These are phyloP conservation scores for Oligia fasciuncula DNA, from an alignment of 2,888 invertebrate species.

Conservation along the genomic window DNA sequence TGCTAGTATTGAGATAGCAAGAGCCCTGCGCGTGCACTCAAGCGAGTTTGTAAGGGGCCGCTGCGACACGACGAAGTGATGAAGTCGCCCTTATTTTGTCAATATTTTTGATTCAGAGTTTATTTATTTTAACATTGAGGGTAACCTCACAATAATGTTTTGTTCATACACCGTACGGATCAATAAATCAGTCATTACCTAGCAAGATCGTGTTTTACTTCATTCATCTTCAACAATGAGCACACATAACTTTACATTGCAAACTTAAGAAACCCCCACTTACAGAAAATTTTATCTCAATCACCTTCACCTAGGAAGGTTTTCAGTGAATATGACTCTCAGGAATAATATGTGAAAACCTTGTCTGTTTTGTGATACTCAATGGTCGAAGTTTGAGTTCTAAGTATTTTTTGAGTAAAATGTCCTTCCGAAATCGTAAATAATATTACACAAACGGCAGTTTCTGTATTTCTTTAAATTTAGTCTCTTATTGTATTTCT, in stretches of 20 bases:
- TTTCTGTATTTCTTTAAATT: background rate
- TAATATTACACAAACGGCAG: background rate
- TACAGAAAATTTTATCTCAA: background rate
- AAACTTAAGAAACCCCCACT: background rate
- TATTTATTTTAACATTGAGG: background rate
- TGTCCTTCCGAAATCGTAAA: background rate
- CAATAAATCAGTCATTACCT: no score
- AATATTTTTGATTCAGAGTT: conserved; percentile 15
- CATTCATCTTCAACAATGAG: background rate
- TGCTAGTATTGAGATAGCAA: conserved; percentile 36
- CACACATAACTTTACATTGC: background rate
- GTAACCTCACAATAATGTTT: no score
- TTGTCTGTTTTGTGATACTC: background rate
- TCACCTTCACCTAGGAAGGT: background rate
- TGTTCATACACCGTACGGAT: no score
- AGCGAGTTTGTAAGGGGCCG: conserved; percentile 24
- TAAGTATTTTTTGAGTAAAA: background rate
- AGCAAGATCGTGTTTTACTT: no score
- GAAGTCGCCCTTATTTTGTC: background rate
- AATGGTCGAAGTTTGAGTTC: background rate
- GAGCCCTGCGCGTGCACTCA: conserved; percentile 3
- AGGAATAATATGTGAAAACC: background rate
- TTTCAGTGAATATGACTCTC: background rate
- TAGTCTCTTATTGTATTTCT: background rate
- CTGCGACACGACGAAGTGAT: background rate